A percentile compares a stretch with the other conserved stretches of the same genome.
Evolutionary conservation across 2,113 vertebrate species (phyloP).

Genomic region (Argyrosomus japonicus): DNA sequence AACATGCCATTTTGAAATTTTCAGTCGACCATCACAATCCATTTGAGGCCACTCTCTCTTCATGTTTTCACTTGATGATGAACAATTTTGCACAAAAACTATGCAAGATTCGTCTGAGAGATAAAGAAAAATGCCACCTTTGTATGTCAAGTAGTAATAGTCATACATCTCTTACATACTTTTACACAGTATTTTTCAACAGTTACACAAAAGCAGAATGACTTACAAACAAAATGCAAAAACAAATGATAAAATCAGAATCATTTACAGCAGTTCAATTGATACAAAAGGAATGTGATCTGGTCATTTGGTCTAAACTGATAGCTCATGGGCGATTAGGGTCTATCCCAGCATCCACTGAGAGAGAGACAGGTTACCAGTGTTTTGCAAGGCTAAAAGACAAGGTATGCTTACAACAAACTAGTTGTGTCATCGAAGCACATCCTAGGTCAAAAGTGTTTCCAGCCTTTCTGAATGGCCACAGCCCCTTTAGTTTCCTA

Average conservation of each 20-base stretch:
- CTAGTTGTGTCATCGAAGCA: background rate
- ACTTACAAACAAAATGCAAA: background rate
- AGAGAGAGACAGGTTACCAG: too few species aligned
- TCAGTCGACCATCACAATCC: background rate
- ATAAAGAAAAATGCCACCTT: background rate
- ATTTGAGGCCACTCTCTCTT: fast-evolving
- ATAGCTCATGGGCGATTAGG: too few species aligned
- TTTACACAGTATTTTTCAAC: background rate
- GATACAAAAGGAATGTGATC: background rate
- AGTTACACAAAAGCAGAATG: background rate
- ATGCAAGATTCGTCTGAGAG: fast-evolving
- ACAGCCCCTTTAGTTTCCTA: background rate
- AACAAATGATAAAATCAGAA: background rate
- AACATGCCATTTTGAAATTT: background rate
- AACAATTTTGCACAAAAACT: slow-evolving; percentile 25
- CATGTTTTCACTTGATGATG: background rate
- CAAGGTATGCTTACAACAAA: background rate
- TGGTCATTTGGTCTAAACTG: background rate
- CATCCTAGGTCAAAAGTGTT: background rate
- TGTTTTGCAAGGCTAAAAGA: too few species aligned
- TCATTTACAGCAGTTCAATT: background rate
- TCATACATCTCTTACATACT: background rate
- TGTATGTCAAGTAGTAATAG: background rate
- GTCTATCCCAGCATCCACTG: too few species aligned
- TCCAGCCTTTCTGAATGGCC: too few species aligned